phyloP scores from a whole-genome alignment of 2,113 vertebrate species.

The Chionomys nivalis region DNA sequence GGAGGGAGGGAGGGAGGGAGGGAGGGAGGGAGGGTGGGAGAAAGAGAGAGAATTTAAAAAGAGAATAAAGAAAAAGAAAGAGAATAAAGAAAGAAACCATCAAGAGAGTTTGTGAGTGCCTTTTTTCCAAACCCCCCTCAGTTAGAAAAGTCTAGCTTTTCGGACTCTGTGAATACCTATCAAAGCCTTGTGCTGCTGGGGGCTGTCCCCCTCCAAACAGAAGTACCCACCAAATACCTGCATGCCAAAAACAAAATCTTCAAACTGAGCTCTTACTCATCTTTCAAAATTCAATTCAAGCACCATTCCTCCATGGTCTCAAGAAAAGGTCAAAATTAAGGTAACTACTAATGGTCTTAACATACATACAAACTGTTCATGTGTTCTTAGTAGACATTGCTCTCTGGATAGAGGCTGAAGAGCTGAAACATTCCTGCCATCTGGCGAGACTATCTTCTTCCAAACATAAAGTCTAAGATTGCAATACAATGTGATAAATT shows the following conservation, averaged over 20 bases:
- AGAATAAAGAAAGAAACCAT: too few species aligned
- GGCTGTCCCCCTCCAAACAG: too few species aligned
- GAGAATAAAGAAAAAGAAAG: too few species aligned
- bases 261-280: not conserved
- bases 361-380: not conserved
- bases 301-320: not conserved
- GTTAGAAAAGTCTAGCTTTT: too few species aligned
- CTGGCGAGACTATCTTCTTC: not conserved
- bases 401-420: not conserved
- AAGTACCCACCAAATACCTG: not conserved
- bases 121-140: too few species aligned
- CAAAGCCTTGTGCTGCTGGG: too few species aligned
- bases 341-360: not conserved
- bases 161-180: too few species aligned
- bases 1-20: too few species aligned
- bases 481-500: conserved; percentile 32
- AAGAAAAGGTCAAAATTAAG: not conserved
- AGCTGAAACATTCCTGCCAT: not conserved
- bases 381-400: not conserved
- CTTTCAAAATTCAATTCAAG: conserved; percentile 48
- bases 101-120: too few species aligned
- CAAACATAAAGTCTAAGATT: not conserved
- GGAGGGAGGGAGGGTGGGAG: too few species aligned
- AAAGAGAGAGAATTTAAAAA: too few species aligned
- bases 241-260: not conserved